These are phyloP conservation scores for Heteractis magnifica DNA, from an alignment of 92 coral and sea anemone species.

Conservation along the genomic window DNA sequence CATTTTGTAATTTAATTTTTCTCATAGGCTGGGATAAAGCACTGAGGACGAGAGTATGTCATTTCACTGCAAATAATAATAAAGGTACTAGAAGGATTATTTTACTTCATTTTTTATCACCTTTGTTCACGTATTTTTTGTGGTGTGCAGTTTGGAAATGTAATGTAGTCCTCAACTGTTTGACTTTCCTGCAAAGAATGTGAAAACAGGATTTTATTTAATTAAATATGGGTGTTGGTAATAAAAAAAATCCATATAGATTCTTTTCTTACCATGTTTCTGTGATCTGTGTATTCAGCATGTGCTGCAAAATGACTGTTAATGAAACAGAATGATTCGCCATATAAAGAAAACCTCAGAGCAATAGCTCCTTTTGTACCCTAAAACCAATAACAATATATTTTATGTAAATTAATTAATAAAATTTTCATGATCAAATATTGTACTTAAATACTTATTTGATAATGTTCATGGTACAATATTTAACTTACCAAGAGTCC, in stretches of 20 bases:
- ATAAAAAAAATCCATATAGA: too few species aligned
- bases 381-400: constrained; percentile 24
- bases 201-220: too few species aligned
- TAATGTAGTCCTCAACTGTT: constrained; percentile 56
- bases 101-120: constrained; percentile 14
- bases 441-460: too few species aligned
- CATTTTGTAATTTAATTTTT: too few species aligned
- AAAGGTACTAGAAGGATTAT: too few species aligned
- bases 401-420: too few species aligned
- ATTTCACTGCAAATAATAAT: too few species aligned
- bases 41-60: too few species aligned
- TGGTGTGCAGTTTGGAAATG: constrained; percentile 73
- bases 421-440: too few species aligned
- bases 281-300: constrained; percentile 88
- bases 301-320: constrained; percentile 99
- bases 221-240: too few species aligned
- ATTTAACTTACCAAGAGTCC: constrained; percentile 71
- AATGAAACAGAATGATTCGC: constrained; percentile 90
- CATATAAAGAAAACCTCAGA: constrained; percentile 81
- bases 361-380: constrained; percentile 99
- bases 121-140: constrained; percentile 75
- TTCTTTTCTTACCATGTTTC: constrained; percentile 70
- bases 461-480: too few species aligned
- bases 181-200: constrained; percentile 56
- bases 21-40: too few species aligned